Evolutionary conservation across 2,888 invertebrate genomes (phyloP).

Genomic region (Mythimna vitellina): DNA sequence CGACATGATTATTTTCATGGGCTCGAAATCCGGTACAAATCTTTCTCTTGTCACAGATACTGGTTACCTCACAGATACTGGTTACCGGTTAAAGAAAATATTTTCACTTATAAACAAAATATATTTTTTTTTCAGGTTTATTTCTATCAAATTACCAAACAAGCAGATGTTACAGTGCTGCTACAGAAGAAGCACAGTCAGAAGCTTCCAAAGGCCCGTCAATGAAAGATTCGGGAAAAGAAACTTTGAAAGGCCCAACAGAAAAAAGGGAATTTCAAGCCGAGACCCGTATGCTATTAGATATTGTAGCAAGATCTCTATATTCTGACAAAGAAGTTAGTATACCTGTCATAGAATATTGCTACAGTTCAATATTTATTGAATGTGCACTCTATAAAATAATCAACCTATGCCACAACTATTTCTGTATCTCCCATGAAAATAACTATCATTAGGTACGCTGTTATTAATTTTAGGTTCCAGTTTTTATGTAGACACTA

Average conservation of each 20-base stretch:
- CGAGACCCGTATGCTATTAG: constrained; percentile 98
- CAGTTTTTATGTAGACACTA: neutral
- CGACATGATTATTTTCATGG: neutral
- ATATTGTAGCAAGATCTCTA: constrained; percentile 98
- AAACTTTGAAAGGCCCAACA: constrained; percentile 90
- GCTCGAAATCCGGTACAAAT: neutral
- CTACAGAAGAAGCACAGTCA: constrained; percentile 37
- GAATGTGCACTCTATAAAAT: neutral
- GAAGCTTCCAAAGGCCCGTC: constrained; percentile 84
- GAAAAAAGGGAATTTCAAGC: constrained; percentile 98
- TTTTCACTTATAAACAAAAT: rapidly evolving
- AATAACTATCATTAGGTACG: neutral
- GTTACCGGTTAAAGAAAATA: neutral
- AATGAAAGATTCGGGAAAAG: constrained; percentile 74
- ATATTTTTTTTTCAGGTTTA: constrained; percentile 41
- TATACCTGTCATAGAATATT: constrained; percentile 14
- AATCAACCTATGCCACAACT: neutral
- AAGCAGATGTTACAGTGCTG: constrained; percentile 73
- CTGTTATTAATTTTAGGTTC: neutral
- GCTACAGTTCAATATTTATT: neutral
- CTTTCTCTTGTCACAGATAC: too few species aligned
- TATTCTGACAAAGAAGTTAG: constrained; percentile 98
- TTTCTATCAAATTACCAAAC: constrained; percentile 35
- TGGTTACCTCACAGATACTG: too few species aligned
- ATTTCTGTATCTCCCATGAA: neutral